Evolutionary conservation across 2,888 invertebrate species (phyloP).

Genomic region (Dynastes grantii): DNA sequence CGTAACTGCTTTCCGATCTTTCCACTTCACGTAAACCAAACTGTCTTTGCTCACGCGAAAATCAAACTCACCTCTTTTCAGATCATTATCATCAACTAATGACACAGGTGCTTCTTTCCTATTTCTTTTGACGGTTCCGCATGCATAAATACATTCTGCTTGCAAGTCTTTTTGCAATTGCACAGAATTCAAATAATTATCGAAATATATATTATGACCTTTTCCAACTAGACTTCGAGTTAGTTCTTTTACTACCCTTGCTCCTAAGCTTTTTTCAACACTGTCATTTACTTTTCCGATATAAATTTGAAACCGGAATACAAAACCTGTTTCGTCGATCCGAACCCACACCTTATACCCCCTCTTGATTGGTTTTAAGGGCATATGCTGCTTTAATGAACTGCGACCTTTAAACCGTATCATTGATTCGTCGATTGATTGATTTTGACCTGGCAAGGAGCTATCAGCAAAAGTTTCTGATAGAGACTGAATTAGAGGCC

Average conservation of each 20-base stretch:
- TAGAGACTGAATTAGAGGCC: background rate
- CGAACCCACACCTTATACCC: slow-evolving; percentile 59
- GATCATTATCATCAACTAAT: slow-evolving; percentile 18
- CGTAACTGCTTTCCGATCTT: slow-evolving; percentile 5
- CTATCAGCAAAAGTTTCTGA: background rate
- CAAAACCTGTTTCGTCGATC: slow-evolving; percentile 56
- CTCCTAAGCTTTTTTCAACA: slow-evolving; percentile 57
- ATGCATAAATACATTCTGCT: slow-evolving; percentile 54
- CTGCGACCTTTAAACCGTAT: background rate
- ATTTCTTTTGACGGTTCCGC: slow-evolving; percentile 56
- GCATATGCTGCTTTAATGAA: background rate
- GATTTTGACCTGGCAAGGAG: background rate
- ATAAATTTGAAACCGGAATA: slow-evolving; percentile 60
- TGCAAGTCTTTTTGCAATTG: slow-evolving; percentile 53
- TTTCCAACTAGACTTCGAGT: slow-evolving; percentile 39
- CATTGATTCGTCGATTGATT: background rate
- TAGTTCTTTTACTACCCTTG: slow-evolving; percentile 51
- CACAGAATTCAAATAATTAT: slow-evolving; percentile 59
- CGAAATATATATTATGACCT: slow-evolving; percentile 52
- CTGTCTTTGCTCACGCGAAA: background rate
- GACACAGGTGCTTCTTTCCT: slow-evolving; percentile 48
- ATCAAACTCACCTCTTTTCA: slow-evolving; percentile 22
- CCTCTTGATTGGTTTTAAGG: slow-evolving; percentile 57
- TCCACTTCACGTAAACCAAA: slow-evolving; percentile 14
- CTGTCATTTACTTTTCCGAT: slow-evolving; percentile 60